Evolutionary conservation across 2,888 invertebrate species (phyloP), one percentile per base, ranked within the genome.

Genomic region (Ophion ventricosus): DNA sequence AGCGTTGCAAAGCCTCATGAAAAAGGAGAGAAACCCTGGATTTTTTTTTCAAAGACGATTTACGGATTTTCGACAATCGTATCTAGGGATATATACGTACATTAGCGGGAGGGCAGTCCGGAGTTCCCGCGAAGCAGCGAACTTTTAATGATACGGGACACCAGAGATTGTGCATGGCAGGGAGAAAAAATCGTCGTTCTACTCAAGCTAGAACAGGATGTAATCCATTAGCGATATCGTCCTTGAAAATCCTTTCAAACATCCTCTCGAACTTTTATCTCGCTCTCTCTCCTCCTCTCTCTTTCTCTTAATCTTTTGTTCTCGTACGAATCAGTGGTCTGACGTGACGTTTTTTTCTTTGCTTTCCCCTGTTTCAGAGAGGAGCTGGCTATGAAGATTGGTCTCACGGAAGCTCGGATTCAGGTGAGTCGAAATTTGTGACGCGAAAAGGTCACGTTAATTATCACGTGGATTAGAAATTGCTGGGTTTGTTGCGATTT

Each of bases 311-410:
- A 35, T 43, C 78, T 84, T 79, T 85, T 80, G 80, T 84, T 66
- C 69, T 29, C 11, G n/a, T 67, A 69, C 83, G 63, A 82, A 84
- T 85, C 78, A 82, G 63, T 56, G 40, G 59, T 74, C 69, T 57
- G 63, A 82, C 54, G 17, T 61, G 1, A 64, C 11, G 29, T 40
- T 63, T 49, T 78, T 74, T 78, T 56, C 85, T 86, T 87, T 29
- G 8, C 85, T 88, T 83, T 90, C 91, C 89, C 93, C 93, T 94
- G 93, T 96, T 97, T 82, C 97, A 97, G 98, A 94, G 98, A 98
- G 94, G 98, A 98, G 94, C 95, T 98, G 85, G 98, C 98, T 56
- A 97, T 98, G 97, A 98, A 98, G 94, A 98, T 98, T 91, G 98
- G 98, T 90, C 94, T 98, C 89, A 98, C 98, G 69, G 98, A 98